Conservation (phyloP, 2,797 vertebrate species). For the Eremophila alpestris region DNA sequence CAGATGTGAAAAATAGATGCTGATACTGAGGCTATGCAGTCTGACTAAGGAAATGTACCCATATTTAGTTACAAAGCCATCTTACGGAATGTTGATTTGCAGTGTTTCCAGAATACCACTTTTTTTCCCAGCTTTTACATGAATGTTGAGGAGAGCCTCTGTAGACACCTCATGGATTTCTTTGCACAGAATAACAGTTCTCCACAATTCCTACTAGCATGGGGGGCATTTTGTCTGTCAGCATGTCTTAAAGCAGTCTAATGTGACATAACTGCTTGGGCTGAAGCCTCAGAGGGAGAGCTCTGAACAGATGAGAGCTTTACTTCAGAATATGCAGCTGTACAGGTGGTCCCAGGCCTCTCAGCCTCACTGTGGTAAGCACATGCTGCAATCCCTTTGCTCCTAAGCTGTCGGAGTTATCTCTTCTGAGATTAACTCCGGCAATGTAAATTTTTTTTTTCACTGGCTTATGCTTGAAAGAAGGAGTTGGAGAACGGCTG, state of each 20-base stretch:
- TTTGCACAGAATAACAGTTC: not conserved
- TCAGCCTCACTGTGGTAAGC: not conserved
- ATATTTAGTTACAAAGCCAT: not conserved
- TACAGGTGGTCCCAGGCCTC: not conserved
- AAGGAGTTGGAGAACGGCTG: too few species aligned
- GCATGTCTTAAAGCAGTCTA: not conserved
- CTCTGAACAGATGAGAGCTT: not conserved
- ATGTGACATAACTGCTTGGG: not conserved
- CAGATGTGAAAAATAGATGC: not conserved
- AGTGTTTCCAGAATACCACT: not conserved
- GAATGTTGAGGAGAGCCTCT: not conserved
- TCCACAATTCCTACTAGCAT: not conserved
- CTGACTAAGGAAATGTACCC: not conserved
- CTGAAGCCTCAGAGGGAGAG: not conserved
- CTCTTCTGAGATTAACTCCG: too few species aligned
- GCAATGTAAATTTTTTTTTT: too few species aligned
- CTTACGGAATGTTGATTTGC: not conserved
- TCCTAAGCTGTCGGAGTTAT: too few species aligned
- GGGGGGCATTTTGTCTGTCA: not conserved
- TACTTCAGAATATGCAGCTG: not conserved
- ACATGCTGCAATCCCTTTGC: not conserved
- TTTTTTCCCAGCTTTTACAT: not conserved
- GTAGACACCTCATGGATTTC: not conserved
- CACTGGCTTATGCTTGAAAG: too few species aligned
- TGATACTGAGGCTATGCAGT: not conserved